Base-by-base conservation (phyloP, 92 coral and sea anemone genomes). In the Phymanthus crucifer region DNA sequence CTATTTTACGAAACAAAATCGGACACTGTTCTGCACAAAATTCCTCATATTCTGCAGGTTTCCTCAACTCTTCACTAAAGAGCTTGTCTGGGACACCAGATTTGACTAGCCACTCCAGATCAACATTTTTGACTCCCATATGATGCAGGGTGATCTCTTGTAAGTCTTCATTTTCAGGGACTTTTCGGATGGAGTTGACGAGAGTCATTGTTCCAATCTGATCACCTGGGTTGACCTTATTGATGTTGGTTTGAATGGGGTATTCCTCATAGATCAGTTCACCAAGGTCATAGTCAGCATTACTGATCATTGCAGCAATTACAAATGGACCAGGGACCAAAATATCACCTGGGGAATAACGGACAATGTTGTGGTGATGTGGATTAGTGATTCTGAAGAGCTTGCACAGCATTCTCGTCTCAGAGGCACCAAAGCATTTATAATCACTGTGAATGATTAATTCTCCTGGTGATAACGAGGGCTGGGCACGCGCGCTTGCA, bases 171-270 rank as follows among this genome's bases (percentile, higher is more conserved):
- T 76, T 83, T 47, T 75, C 87, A 26, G 27, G 71, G 46, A 83
- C 57, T 31, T 43, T 75, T 13, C 70, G 81, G 16, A 36, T 18
- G 27, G 87, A 76, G 69, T 27, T 7, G 12, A 83, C 83, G 6
- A 56, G 40, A 12, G 87, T 83, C 21, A 83, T 13, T 4, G 86
- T 83, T 12, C 86, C 86, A 26, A 83, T 83, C 75, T 83, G 86
- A 56, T 83, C 86, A 19, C 86, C 86, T 17, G 83, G 83, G 66
- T 83, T 83, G 33, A 83, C 86, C 37, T 83, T 83, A 50, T 83
- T 83, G 13, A 83, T 76, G 86, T 83, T 83, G 16, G 83, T 83
- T 33, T 76, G 82, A 1, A 66, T 54, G 26, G 76, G 87, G 47
- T 29, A 76, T 34, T 83, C 83, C 47, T 83, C 87, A 27, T 83